Conservation (phyloP, 2,797 vertebrate genomes). For the Gobio occitaniae region DNA sequence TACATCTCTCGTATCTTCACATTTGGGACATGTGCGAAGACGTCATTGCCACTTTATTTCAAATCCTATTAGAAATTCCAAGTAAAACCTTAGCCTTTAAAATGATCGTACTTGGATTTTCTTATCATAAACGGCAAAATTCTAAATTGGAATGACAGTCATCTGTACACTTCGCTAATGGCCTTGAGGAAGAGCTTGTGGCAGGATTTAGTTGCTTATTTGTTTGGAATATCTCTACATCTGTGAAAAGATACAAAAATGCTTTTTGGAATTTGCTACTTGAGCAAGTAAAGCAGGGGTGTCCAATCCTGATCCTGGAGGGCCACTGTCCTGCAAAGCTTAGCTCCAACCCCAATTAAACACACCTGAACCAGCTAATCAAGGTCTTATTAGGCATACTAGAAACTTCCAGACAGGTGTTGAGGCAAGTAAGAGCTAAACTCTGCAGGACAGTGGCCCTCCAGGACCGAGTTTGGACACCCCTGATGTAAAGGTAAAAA, state of each 20-base stretch:
- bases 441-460: too few relatives aligned
- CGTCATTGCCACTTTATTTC: conserved; percentile 5
- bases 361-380: too few relatives aligned
- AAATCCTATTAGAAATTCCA: neutral
- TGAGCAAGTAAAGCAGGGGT: too few relatives aligned
- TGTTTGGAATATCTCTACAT: neutral
- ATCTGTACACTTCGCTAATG: neutral
- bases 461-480: too few relatives aligned
- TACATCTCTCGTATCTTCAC: neutral
- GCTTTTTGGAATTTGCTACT: neutral
- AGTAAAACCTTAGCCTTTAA: neutral
- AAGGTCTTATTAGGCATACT: too few relatives aligned
- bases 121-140: neutral
- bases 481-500: neutral
- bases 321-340: too few relatives aligned
- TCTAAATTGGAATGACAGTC: neutral
- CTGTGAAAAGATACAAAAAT: neutral
- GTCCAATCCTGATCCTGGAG: too few relatives aligned
- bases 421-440: too few relatives aligned
- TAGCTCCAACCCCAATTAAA: too few relatives aligned
- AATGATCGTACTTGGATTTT: neutral
- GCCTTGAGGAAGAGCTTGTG: neutral
- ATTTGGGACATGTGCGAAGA: neutral
- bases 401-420: too few relatives aligned
- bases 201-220: neutral